phyloP scores from a whole-genome alignment of 2,797 vertebrate genomes.

The Masticophis lateralis region DNA sequence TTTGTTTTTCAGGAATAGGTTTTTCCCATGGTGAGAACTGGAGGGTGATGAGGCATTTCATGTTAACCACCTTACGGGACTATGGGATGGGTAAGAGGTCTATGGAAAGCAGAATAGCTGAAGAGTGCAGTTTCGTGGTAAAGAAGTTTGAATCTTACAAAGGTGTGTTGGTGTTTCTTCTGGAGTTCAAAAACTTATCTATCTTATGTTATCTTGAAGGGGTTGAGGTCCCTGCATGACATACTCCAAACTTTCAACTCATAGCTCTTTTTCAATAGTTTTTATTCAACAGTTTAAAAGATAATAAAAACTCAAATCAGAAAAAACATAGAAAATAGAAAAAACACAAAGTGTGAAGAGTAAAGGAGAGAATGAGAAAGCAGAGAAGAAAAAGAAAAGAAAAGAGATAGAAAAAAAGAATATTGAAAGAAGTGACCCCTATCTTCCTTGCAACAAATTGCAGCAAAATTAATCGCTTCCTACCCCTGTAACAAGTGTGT shows the following conservation, averaged over 20 bases:
- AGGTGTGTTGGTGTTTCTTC: conserved; percentile 23
- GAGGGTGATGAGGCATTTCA: conserved; percentile 60
- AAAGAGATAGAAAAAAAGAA: neutral
- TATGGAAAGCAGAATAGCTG: conserved; percentile 49
- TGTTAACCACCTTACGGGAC: conserved; percentile 45
- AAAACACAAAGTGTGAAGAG: neutral
- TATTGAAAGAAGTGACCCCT: neutral
- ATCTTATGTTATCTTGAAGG: neutral
- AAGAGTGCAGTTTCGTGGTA: conserved; percentile 51
- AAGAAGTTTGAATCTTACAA: conserved; percentile 37
- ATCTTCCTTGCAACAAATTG: neutral
- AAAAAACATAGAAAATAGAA: neutral
- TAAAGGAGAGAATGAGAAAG: too few species aligned
- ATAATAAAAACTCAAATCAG: neutral
- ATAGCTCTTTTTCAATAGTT: neutral
- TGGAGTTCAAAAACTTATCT: neutral
- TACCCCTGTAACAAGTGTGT: too few species aligned
- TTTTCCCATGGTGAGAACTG: conserved; percentile 56
- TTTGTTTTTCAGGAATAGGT: conserved; percentile 37
- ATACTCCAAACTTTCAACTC: neutral
- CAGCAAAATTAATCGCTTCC: too few species aligned
- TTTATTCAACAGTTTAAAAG: neutral
- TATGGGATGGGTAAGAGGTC: conserved; percentile 52
- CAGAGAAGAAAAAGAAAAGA: neutral
- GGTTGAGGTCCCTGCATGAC: neutral